Conservation (phyloP, 2,888 invertebrate species). For the Spilosoma lubricipeda region DNA sequence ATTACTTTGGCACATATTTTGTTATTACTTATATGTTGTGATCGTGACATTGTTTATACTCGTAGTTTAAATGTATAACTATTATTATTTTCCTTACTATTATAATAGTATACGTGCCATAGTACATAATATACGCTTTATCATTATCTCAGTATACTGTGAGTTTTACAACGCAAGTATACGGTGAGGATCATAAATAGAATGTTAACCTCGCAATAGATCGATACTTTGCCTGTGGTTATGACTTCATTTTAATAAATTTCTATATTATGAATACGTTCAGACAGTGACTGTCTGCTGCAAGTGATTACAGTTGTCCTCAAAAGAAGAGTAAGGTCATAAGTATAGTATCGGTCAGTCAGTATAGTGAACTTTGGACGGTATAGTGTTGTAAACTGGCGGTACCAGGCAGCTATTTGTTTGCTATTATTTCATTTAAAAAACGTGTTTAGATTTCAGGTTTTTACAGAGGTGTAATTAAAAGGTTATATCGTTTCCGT, state of each 20-base stretch:
- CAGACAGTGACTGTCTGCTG: neutral
- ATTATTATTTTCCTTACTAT: neutral
- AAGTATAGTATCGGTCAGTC: no score
- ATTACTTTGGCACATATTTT: slow-evolving; percentile 2
- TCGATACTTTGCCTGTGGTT: neutral
- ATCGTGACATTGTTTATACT: neutral
- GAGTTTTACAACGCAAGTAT: no score
- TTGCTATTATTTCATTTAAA: no score
- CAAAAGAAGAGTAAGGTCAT: neutral
- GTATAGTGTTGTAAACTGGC: no score
- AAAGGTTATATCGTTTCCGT: no score
- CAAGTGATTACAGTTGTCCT: neutral
- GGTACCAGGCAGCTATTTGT: no score
- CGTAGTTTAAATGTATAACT: neutral
- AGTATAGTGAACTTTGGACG: no score
- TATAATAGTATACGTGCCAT: neutral
- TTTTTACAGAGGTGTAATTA: no score
- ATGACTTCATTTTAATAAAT: neutral
- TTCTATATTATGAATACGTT: neutral
- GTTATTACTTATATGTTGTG: neutral
- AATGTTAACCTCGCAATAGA: neutral
- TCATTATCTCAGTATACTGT: neutral
- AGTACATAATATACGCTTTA: neutral
- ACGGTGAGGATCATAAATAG: neutral
- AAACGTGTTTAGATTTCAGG: no score